These are phyloP conservation scores for Celastrina argiolus DNA, from an alignment of 2,888 invertebrate species.

Conservation along the genomic window DNA sequence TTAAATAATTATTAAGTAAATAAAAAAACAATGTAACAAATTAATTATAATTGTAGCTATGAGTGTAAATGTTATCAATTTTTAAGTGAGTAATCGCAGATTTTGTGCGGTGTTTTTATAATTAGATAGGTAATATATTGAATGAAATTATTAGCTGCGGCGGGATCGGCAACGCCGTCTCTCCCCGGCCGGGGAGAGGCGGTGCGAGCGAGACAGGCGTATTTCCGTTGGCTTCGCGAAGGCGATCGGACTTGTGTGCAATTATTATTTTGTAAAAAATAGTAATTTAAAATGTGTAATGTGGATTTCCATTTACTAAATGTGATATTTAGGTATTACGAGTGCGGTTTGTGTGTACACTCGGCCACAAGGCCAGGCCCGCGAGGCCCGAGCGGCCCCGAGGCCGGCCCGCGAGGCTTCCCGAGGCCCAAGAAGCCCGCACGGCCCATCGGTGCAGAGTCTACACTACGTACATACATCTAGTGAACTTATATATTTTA, in stretches of 20 bases:
- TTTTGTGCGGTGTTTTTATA: conserved; percentile 78
- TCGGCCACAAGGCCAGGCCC: conserved; percentile 40
- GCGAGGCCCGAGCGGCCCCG: conserved; percentile 26
- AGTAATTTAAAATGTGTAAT: conserved; percentile 74
- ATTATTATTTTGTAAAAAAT: conserved; percentile 78
- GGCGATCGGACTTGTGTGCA: conserved; percentile 73
- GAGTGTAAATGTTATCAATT: conserved; percentile 77
- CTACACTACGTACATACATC: conserved; percentile 71
- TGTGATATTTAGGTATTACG: conserved; percentile 79
- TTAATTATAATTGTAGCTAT: conserved; percentile 77
- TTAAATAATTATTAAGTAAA: conserved; percentile 70
- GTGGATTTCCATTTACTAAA: conserved; percentile 78
- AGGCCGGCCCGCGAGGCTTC: conserved; percentile 38
- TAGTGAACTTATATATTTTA: conserved; percentile 78
- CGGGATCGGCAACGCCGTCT: conserved; percentile 56
- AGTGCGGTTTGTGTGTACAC: conserved; percentile 60
- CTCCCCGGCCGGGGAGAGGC: conserved; percentile 46
- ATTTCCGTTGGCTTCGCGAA: conserved; percentile 50
- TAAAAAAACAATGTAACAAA: conserved; percentile 74
- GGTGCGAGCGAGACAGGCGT: conserved; percentile 42
- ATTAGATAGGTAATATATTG: conserved; percentile 80
- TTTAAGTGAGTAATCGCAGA: conserved; percentile 75
- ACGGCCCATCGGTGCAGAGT: conserved; percentile 36
- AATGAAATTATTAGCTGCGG: conserved; percentile 75
- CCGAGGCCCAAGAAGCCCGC: conserved; percentile 34